Evolutionary conservation across 2,888 invertebrate species (phyloP), one percentile per base, ranked within the genome.

Genomic region (Apoda limacodes): DNA sequence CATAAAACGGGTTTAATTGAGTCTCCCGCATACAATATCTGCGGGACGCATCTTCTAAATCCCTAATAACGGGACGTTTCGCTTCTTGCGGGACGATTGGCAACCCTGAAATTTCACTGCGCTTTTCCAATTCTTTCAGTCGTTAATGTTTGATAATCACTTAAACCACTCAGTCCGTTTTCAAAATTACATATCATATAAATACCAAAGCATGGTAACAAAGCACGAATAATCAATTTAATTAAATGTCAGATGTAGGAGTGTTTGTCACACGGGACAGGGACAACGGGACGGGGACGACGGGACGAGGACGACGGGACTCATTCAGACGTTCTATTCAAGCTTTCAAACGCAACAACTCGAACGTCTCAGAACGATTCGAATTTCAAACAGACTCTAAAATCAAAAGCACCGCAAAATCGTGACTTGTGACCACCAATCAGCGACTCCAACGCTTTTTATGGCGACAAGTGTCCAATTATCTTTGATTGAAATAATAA

Each of bases 401-500:
- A 54, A 47, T 64, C 61, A 66, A 65, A 63, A 49, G 60, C 50
- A 32, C 60, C 61, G 63, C 60, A 41, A 42, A 42, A 17, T 52
- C 61, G 56, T 55, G 56, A 55, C 55, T 57, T 45, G 51, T 50
- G 45, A 50, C 44, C 45, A 52, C 55, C 52, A 50, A 52, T 49
- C 54, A 52, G 55, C 46, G 51, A 46, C 41, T 47, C 51, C 52
- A 48, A 48, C 49, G 55, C 63, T 67, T 66, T 66, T 67, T 65
- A 66, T 55, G 53, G 61, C 55, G 66, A 71, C 69, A 64, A 68
- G 60, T 67, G 65, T 68, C 72, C 74, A 72, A 74, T 72, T 74
- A 74, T 63, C 60, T 59, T 52, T 61, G 69, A 74, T 71, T 68
- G 70, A 69, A 72, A 69, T 71, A 71, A 74, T 72, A 70, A 72